A percentile compares a stretch with the other conserved stretches of the same genome.
Conservation (phyloP, 1,140 invertebrate genomes). For the Paraescarpia echinospica region DNA sequence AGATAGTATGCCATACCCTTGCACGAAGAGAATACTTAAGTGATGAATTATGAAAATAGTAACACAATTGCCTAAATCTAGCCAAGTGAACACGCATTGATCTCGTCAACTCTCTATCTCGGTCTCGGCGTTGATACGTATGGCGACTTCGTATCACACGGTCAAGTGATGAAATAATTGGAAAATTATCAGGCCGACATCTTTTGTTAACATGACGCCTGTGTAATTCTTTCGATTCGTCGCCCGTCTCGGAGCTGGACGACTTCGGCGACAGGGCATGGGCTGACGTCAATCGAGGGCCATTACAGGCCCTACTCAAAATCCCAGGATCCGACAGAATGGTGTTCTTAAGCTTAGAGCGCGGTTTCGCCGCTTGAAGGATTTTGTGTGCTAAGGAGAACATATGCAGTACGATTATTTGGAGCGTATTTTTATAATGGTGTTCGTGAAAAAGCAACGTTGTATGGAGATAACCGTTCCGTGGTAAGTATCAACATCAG, state of each 20-base stretch:
- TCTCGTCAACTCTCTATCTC: background rate
- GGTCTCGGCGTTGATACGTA: background rate
- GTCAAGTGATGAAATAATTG: slow-evolving; percentile 6
- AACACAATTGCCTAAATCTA: too few species aligned
- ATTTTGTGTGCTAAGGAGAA: background rate
- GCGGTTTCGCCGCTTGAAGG: background rate
- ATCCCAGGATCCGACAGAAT: background rate
- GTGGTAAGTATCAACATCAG: background rate
- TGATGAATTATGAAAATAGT: too few species aligned
- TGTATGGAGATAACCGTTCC: too few species aligned
- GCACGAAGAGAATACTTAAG: too few species aligned
- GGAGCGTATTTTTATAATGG: background rate
- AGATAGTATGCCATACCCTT: too few species aligned
- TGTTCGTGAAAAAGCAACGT: background rate
- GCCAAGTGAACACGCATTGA: background rate
- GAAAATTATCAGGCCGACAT: background rate
- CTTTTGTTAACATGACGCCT: background rate
- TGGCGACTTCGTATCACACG: background rate
- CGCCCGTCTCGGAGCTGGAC: background rate
- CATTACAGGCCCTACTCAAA: background rate
- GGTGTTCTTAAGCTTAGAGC: background rate
- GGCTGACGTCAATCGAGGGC: background rate
- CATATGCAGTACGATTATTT: background rate
- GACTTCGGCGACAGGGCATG: too few species aligned
- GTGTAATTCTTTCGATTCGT: background rate